phyloP scores from a whole-genome alignment of 37 sponge, comb jelly and placozoan genomes.

The Halichondria panicea region DNA sequence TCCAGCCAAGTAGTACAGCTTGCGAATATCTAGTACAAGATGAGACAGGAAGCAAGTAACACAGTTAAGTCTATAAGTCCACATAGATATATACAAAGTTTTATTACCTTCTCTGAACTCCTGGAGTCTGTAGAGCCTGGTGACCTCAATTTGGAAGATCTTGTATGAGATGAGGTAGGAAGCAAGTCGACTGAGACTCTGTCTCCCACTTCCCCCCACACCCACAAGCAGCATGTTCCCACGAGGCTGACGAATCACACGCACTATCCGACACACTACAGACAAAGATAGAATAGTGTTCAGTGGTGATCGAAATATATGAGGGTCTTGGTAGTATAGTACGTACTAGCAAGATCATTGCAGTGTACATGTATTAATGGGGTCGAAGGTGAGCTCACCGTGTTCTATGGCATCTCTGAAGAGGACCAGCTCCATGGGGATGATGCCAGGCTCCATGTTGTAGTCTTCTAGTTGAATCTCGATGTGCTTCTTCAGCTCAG shows the following conservation, averaged over 20 bases:
- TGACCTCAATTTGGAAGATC: conserved; percentile 97
- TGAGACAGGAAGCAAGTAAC: not conserved
- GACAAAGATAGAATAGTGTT: not conserved
- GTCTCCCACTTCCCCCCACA: conserved; percentile 97
- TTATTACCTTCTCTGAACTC: conserved; percentile 96
- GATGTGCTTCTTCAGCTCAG: conserved; percentile 86
- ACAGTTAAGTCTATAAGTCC: not conserved
- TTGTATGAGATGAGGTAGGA: conserved; percentile 87
- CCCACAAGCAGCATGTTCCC: conserved; percentile 98
- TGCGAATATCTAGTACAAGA: conserved; percentile 63
- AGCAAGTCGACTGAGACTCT: conserved; percentile 90
- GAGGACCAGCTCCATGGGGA: conserved; percentile 95
- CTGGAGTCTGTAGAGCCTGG: conserved; percentile 88
- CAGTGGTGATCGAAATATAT: not conserved
- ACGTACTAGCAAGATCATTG: not conserved
- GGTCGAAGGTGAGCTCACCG: conserved; percentile 30
- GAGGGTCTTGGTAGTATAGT: not conserved
- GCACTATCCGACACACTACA: conserved; percentile 88
- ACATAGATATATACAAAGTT: no score
- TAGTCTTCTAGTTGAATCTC: conserved; percentile 97
- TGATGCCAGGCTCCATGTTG: conserved; percentile 97
- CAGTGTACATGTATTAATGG: not conserved
- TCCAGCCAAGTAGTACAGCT: conserved; percentile 93
- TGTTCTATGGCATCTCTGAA: conserved; percentile 99
- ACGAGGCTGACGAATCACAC: conserved; percentile 96